Percentiles rank a stretch among this genome's conserved stretches.
phyloP scores from a whole-genome alignment of 2,113 vertebrate genomes.

The Colistium nudipinnis region DNA sequence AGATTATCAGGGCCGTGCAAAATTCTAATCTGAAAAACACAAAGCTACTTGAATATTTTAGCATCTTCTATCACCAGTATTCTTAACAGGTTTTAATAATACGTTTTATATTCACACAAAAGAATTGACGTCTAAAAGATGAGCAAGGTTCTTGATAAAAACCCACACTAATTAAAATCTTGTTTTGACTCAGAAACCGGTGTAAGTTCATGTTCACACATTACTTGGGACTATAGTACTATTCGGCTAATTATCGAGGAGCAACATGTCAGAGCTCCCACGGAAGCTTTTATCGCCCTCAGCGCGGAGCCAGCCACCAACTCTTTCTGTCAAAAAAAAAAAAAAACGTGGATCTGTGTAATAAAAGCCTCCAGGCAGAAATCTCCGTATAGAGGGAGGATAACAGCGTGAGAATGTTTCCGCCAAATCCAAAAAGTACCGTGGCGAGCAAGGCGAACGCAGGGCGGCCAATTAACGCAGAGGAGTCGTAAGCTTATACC shows the following conservation, averaged over 20 bases:
- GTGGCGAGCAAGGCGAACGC: slow-evolving; percentile 33
- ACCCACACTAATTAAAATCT: slow-evolving; percentile 6
- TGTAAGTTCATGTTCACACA: background rate
- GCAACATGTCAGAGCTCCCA: slow-evolving; percentile 28
- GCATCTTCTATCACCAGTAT: background rate
- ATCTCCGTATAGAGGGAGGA: slow-evolving; percentile 39
- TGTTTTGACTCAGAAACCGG: background rate
- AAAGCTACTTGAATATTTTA: background rate
- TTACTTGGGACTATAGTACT: slow-evolving; percentile 3
- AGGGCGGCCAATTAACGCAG: slow-evolving; percentile 63
- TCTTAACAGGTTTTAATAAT: background rate
- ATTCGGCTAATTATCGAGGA: slow-evolving; percentile 26
- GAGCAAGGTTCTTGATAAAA: background rate
- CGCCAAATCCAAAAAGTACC: slow-evolving; percentile 16
- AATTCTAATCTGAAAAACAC: background rate
- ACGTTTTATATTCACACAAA: background rate
- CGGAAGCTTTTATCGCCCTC: slow-evolving; percentile 3
- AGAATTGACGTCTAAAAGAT: background rate
- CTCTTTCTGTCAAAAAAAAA: slow-evolving; percentile 34
- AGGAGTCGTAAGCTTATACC: slow-evolving; percentile 32
- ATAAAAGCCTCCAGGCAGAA: slow-evolving; percentile 51
- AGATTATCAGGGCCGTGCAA: background rate
- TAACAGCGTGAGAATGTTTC: slow-evolving; percentile 52
- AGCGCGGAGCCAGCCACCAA: slow-evolving; percentile 1
- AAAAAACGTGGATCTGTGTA: slow-evolving; percentile 40